Conservation (phyloP, 2,113 vertebrate genomes). For the Alouatta palliata region DNA sequence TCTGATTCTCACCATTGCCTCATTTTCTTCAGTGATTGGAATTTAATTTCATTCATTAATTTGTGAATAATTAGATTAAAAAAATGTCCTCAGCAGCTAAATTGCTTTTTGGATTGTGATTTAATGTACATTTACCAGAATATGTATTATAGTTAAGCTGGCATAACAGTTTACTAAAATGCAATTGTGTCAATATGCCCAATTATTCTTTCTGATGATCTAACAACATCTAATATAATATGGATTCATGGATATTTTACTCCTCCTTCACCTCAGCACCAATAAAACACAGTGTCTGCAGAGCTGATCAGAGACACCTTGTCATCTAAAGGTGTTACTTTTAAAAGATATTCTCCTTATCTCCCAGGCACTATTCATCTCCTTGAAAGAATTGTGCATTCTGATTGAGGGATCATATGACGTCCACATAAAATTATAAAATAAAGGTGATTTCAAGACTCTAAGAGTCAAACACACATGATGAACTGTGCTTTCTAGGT, state of each 20-base stretch:
- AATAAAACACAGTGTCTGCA: conserved; percentile 60
- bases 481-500: conserved; percentile 69
- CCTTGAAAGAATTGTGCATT: conserved; percentile 84
- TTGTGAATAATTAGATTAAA: conserved; percentile 87
- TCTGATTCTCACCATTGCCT: conserved; percentile 84
- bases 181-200: conserved; percentile 83
- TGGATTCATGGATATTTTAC: conserved; percentile 46
- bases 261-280: conserved; percentile 64
- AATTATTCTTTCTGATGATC: conserved; percentile 79
- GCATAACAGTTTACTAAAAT: conserved; percentile 83
- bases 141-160: conserved; percentile 75
- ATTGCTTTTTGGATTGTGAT: conserved; percentile 83
- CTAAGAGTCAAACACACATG: conserved; percentile 75
- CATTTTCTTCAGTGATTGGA: conserved; percentile 85
- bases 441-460: conserved; percentile 79
- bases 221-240: conserved; percentile 73
- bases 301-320: conserved; percentile 74
- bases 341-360: conserved; percentile 70
- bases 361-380: conserved; percentile 75
- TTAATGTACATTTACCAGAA: conserved; percentile 82
- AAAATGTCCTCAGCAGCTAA: conserved; percentile 80
- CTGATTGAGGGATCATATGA: conserved; percentile 77
- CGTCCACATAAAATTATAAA: conserved; percentile 81
- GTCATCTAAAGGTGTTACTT: conserved; percentile 72
- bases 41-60: conserved; percentile 90